These are phyloP conservation scores for Typhlomys cinereus DNA, from an alignment of 2,113 vertebrate genomes.

Conservation along the genomic window DNA sequence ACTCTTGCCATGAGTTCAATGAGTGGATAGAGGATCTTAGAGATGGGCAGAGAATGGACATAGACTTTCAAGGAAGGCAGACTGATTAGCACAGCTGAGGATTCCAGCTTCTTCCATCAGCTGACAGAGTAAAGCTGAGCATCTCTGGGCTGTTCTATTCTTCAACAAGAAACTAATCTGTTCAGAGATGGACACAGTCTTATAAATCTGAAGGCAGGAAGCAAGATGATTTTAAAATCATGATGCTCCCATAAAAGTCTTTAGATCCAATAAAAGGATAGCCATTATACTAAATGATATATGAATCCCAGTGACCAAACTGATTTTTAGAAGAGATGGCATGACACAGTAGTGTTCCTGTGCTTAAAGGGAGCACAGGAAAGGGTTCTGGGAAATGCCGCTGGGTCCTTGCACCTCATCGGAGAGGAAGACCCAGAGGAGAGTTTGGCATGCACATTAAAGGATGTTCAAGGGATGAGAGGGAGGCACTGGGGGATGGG, in stretches of 20 bases:
- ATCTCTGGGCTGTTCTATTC: not conserved
- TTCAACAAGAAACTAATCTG: not conserved
- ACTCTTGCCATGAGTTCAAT: not conserved
- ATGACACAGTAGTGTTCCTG: no score
- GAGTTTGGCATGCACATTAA: no score
- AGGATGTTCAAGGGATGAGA: no score
- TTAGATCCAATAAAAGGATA: not conserved
- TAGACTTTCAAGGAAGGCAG: not conserved
- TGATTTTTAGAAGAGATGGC: no score
- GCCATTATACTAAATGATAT: not conserved
- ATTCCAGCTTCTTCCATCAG: not conserved
- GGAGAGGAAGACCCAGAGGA: no score
- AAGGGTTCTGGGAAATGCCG: no score
- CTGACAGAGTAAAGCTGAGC: not conserved
- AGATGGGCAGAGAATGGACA: not conserved
- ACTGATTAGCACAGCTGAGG: not conserved
- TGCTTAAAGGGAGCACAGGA: no score
- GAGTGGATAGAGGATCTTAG: not conserved
- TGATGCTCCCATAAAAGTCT: not conserved
- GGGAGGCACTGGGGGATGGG: no score
- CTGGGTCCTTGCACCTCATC: no score
- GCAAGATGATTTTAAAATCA: conserved; percentile 28
- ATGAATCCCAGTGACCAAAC: not conserved
- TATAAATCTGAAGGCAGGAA: not conserved
- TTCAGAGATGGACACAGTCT: not conserved